Base-by-base conservation (phyloP, 2,797 vertebrate species). In the Lycodopsis pacificus region DNA sequence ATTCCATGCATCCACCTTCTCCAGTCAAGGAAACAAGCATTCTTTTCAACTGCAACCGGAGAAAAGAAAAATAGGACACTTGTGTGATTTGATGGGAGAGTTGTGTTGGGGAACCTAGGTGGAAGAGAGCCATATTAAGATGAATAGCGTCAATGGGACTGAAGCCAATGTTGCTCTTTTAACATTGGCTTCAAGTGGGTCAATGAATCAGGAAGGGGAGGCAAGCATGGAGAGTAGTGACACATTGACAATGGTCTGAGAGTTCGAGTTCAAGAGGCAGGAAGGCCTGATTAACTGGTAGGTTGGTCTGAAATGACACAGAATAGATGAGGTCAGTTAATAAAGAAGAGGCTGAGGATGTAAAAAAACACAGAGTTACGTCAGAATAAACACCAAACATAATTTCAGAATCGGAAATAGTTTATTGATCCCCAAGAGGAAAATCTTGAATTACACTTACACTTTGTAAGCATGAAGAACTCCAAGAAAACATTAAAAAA, bases 211-310 rank as follows among this genome's bases (percentile, higher is more conserved):
- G 61, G 20, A 54, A 17, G 69, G 32, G 27, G 30, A 48, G 65
- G 62, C 6, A 9, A n/a, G 61, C 62, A 61, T 14, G 22, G 40
- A 69, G 66, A 19, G 32, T 2, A 4, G 42, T 65, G 65, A 80
- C 54, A 66, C 49, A 78, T 20, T 63, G 17, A 79, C 69, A 80
- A 70, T 56, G 7, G n/a, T 68, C 51, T 48, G 58, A 73, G 14
- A 58, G 20, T 40, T 48, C 40, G 22, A 64, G 48, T 54, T 82
- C n/a, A 67, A 42, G 48, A 54, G 42, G 42, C 69, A 73, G 71
- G 62, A 62, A 81, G 62, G 11, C 11, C 53, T 59, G 51, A 76
- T 76, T 46, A 74, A 80, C 17, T 48, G 14, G 38, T 44, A 1
- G 36, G 64, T 15, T 15, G 62, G 70, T 59, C 44, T 59, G 46